These are phyloP conservation scores for Cryptomyrus ogoouensis DNA, from an alignment of 2,113 vertebrate species.

Conservation along the genomic window DNA sequence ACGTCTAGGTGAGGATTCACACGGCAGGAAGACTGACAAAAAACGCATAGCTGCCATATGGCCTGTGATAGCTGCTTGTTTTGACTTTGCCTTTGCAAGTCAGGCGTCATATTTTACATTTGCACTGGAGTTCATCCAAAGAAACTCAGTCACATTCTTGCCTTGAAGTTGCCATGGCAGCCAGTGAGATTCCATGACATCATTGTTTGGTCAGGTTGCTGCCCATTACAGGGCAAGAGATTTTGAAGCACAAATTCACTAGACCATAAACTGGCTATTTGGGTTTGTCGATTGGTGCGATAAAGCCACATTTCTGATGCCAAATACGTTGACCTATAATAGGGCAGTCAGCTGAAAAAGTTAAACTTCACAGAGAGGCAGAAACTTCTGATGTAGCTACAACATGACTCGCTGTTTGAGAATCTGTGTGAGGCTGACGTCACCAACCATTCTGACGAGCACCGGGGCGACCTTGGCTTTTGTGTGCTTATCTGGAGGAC, in stretches of 20 bases:
- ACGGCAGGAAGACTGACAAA: not conserved
- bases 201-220: not conserved
- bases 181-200: not conserved
- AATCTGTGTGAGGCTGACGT: not conserved
- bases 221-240: not conserved
- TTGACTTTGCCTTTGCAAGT: not conserved
- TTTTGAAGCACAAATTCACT: not conserved
- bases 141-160: not conserved
- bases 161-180: not conserved
- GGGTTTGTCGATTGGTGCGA: not conserved
- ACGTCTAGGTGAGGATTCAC: slow-evolving; percentile 1
- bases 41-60: slow-evolving; percentile 20
- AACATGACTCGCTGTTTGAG: not conserved
- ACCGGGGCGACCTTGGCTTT: not conserved
- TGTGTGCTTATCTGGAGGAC: not conserved
- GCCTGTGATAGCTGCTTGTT: not conserved
- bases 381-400: not conserved
- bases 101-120: not conserved
- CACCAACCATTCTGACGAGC: not conserved
- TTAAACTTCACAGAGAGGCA: not conserved
- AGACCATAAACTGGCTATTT: not conserved
- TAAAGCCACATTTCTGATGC: not conserved
- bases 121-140: not conserved
- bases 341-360: slow-evolving; percentile 9
- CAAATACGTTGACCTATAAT: not conserved